phyloP scores from a whole-genome alignment of 2,797 vertebrate species.

The Tarsius wallacei region DNA sequence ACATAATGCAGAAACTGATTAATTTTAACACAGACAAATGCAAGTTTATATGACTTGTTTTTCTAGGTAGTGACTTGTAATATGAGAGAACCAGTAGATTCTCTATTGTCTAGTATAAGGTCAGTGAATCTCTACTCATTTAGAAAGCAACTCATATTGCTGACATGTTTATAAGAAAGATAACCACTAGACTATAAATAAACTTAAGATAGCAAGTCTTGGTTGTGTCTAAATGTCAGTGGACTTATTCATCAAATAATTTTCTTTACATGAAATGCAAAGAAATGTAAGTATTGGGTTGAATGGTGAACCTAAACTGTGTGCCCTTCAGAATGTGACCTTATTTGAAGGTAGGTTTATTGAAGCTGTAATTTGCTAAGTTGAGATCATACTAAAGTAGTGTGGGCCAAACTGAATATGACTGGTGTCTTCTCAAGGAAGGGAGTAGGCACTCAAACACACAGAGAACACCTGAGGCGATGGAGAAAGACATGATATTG shows the following conservation, averaged over 20 bases:
- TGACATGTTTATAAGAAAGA: neutral
- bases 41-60: neutral
- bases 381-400: neutral
- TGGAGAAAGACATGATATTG: neutral
- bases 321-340: neutral
- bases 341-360: neutral
- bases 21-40: neutral
- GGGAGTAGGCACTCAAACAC: neutral
- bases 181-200: neutral
- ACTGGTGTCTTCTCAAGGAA: neutral
- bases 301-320: neutral
- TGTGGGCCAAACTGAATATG: neutral
- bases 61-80: neutral
- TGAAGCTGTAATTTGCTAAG: neutral
- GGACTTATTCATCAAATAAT: neutral
- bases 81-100: neutral
- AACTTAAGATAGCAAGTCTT: neutral
- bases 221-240: neutral
- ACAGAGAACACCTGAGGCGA: neutral
- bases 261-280: neutral
- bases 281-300: neutral
- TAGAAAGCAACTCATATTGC: neutral
- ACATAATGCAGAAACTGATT: neutral
- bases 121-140: neutral
- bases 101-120: neutral